Base-by-base conservation (phyloP, 92 coral and sea anemone species). In the Muricea muricata region DNA sequence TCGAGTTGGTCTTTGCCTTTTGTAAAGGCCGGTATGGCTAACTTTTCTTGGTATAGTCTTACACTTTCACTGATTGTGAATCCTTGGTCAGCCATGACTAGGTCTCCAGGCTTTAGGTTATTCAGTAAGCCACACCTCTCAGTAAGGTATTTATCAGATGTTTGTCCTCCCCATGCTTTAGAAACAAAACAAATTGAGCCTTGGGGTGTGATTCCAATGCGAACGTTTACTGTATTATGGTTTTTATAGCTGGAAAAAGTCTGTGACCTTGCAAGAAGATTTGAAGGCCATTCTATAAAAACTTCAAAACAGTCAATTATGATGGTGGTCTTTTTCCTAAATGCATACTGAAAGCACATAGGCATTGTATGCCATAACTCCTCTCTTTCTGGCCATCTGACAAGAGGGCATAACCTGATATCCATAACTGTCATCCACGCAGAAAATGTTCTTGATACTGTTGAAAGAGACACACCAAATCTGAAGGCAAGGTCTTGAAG, bases 401-500 rank as follows among this genome's bases (percentile, higher is more conserved):
- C 73, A 31, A 87, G 81, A 69, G 82, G 78, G 63, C 73, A 71
- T 56, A 87, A 48, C 31, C 84, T 28, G 24, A 60, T 71, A 54
- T 82, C 87, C 87, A 82, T 82, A 55, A 87, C 61, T 41, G 65
- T 13, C 78, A 87, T 67, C 91, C 91, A 87, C 46, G 52, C 52
- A 18, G 79, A 66, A 65, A 88, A 88, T 14, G 84, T 88, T 39
- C 91, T 75, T 24, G 88, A 83, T 31, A 80, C 86, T 85, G 92
- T 89, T 17, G 92, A 73, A 55, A 54, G 60, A 80, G 86, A 72
- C 40, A 84, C 67, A 25, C 5, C 15, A 58, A 91, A 91, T 52
- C 90, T 78, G 72, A 84, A 88, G 35, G 91, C 91, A 7, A 88
- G 83, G 39, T 91, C 94, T 63, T 88, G 79, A 26, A 73, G 47